Conservation (phyloP, 2,888 invertebrate genomes). For the Selenia dentaria region DNA sequence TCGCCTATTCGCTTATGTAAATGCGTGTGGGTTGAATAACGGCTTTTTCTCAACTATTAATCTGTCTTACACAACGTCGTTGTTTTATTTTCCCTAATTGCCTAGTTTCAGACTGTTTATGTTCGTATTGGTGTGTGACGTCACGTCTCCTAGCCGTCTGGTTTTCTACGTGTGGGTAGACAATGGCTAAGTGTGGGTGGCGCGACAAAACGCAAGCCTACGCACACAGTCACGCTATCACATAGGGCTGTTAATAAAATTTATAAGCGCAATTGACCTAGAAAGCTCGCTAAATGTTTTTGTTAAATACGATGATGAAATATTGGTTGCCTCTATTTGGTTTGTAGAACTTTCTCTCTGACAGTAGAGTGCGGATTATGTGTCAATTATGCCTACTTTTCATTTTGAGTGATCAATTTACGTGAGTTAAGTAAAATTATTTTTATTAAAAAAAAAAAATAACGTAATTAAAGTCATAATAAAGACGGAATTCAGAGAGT, state of each 20-base stretch:
- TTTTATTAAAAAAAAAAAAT: no score
- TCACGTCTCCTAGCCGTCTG: constrained; percentile 61
- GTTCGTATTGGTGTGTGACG: constrained; percentile 55
- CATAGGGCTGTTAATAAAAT: constrained; percentile 35
- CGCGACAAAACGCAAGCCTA: constrained; percentile 70
- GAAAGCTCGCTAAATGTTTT: constrained; percentile 21
- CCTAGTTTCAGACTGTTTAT: constrained; percentile 33
- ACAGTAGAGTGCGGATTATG: neutral
- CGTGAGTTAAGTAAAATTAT: no score
- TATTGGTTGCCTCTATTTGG: constrained; percentile 15
- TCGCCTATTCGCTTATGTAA: no score
- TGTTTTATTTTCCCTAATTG: constrained; percentile 52
- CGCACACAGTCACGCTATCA: constrained; percentile 54
- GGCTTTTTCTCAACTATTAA: constrained; percentile 10
- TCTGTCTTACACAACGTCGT: constrained; percentile 30
- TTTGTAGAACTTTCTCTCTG: constrained; percentile 14
- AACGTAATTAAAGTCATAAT: no score
- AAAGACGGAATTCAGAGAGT: no score
- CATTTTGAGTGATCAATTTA: neutral
- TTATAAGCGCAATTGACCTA: constrained; percentile 29
- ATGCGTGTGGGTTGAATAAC: neutral
- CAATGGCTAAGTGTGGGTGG: constrained; percentile 70
- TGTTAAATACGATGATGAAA: constrained; percentile 21
- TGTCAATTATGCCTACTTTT: neutral
- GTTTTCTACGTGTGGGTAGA: constrained; percentile 59